Evolutionary conservation across 2,113 vertebrate genomes (phyloP).

Genomic region (Cryptotis parvus): DNA sequence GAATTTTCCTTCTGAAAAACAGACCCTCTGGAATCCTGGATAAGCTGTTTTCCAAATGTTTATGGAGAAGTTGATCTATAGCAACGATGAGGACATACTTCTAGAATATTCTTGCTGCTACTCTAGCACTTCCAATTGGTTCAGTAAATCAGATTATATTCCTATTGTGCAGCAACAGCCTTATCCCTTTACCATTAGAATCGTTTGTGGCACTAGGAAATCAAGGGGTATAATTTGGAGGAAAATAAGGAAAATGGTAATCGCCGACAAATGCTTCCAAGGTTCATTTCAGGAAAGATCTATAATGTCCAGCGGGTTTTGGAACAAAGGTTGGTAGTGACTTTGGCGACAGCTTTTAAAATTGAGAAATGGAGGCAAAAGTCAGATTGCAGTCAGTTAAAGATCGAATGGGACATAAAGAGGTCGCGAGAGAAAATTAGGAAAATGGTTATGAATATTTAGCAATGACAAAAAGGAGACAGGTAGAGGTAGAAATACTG

Average conservation of each 20-base stretch:
- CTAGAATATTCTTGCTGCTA: too few relatives aligned
- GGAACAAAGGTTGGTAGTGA: conserved; percentile 18
- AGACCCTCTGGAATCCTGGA: not conserved
- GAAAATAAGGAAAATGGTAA: not conserved
- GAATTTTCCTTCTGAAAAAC: not conserved
- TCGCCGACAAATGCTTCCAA: not conserved
- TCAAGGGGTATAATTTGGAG: not conserved
- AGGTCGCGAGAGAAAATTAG: too few relatives aligned
- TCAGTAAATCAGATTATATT: not conserved
- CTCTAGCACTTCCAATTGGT: too few relatives aligned
- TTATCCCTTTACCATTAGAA: not conserved
- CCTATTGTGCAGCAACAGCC: not conserved
- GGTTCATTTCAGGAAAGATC: not conserved
- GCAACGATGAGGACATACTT: too few relatives aligned
- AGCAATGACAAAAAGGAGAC: not conserved
- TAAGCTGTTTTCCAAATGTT: not conserved
- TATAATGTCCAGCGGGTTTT: conserved; percentile 56
- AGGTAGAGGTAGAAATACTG: too few relatives aligned
- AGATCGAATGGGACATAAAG: not conserved
- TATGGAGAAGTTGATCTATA: not conserved
- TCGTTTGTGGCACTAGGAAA: not conserved
- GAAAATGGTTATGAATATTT: too few relatives aligned
- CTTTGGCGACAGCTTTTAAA: conserved; percentile 60
- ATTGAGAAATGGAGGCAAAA: conserved; percentile 49
- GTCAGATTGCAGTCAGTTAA: conserved; percentile 9